Evolutionary conservation across 2,888 invertebrate species (phyloP).

Genomic region (Aplocera efformata): DNA sequence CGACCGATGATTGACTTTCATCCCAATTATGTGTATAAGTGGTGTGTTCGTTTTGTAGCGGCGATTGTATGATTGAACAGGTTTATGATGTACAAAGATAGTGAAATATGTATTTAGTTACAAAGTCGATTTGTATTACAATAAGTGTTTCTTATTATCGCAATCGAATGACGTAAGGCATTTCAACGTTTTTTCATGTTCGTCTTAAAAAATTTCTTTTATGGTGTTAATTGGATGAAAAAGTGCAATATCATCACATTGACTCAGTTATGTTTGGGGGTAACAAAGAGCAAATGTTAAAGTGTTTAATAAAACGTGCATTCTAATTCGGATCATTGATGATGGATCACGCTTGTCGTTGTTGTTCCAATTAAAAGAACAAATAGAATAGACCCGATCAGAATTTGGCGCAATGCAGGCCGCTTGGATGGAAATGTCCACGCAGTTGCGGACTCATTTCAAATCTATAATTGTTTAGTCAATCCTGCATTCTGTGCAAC

Average conservation of each 20-base stretch:
- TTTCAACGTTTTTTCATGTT: slow-evolving; percentile 24
- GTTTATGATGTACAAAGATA: slow-evolving; percentile 62
- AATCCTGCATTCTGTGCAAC: slow-evolving; percentile 45
- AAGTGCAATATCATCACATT: slow-evolving; percentile 12
- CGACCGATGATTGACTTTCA: slow-evolving; percentile 30
- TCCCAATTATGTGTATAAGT: slow-evolving; percentile 55
- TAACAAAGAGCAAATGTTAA: neutral
- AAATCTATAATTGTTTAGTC: slow-evolving; percentile 59
- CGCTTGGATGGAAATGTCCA: slow-evolving; percentile 58
- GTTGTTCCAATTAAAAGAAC: slow-evolving; percentile 60
- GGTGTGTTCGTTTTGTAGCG: slow-evolving; percentile 67
- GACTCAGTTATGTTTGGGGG: slow-evolving; percentile 4
- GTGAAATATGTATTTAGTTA: slow-evolving; percentile 5
- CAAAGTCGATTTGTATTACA: neutral
- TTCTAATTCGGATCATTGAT: slow-evolving; percentile 28
- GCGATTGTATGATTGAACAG: slow-evolving; percentile 64
- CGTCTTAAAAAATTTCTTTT: neutral
- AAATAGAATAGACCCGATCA: slow-evolving; percentile 61
- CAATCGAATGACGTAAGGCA: slow-evolving; percentile 9
- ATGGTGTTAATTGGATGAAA: slow-evolving; percentile 10
- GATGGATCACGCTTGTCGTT: slow-evolving; percentile 35
- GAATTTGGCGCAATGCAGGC: slow-evolving; percentile 77
- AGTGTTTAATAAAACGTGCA: neutral
- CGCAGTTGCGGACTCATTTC: slow-evolving; percentile 61
- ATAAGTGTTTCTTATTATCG: too few relatives aligned